Conservation (phyloP, 1,140 invertebrate species). For the Parasteatoda tepidariorum region DNA sequence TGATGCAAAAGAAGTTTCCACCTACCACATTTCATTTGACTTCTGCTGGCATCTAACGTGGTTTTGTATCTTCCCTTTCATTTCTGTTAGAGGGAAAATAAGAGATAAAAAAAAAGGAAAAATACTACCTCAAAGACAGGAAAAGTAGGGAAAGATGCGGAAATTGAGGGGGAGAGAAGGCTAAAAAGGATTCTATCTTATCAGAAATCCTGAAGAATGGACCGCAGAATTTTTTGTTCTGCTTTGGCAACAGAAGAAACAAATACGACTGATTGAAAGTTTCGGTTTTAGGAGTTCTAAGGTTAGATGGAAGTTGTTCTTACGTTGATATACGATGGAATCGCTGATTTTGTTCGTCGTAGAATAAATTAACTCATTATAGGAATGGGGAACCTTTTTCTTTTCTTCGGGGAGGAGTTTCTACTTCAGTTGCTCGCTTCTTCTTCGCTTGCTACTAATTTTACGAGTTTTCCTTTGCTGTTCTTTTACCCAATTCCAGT, state of each 20-base stretch:
- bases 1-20: constrained; percentile 1
- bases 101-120: background rate
- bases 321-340: background rate
- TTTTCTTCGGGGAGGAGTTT: too few relatives aligned
- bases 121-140: background rate
- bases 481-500: too few relatives aligned
- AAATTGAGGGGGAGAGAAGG: constrained; percentile 14
- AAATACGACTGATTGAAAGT: constrained; percentile 50
- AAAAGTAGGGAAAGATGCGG: constrained; percentile 12
- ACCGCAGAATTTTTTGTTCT: background rate
- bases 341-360: background rate
- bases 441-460: too few relatives aligned
- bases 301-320: background rate
- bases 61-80: background rate
- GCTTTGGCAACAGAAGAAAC: constrained; percentile 23
- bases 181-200: background rate
- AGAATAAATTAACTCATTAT: constrained; percentile 13
- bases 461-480: too few relatives aligned
- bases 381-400: background rate
- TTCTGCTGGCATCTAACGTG: background rate
- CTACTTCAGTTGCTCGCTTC: too few relatives aligned
- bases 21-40: background rate
- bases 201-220: constrained; percentile 19
- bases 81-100: background rate
- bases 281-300: constrained; percentile 1